Conservation (phyloP, 2,888 invertebrate genomes). For the Xestia c-nigrum region DNA sequence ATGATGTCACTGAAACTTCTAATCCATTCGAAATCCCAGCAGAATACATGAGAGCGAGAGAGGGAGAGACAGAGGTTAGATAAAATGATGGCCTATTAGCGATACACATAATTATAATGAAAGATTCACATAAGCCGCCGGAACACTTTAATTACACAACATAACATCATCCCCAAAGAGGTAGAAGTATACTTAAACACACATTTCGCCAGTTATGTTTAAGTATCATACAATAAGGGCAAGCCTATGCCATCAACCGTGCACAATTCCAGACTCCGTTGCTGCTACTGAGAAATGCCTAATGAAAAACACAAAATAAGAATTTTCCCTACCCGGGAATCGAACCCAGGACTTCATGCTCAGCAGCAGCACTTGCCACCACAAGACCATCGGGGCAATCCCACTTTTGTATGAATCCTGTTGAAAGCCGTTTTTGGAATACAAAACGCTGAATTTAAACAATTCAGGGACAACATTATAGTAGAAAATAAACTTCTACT, state of each 20-base stretch:
- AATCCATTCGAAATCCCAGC: not conserved
- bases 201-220: too few species aligned
- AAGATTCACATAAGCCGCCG: not conserved
- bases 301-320: too few species aligned
- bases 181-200: too few species aligned
- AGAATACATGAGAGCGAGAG: not conserved
- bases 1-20: not conserved
- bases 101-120: not conserved
- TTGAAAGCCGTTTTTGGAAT: not conserved
- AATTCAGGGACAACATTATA: not conserved
- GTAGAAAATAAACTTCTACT: conserved; percentile 28
- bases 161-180: too few species aligned
- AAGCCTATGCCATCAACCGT: too few species aligned
- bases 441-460: not conserved
- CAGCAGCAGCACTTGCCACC: too few species aligned
- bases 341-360: too few species aligned
- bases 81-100: not conserved
- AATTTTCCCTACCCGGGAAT: too few species aligned
- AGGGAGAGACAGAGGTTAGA: not conserved
- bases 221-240: too few species aligned
- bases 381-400: not conserved
- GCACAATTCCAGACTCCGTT: too few species aligned
- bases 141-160: not conserved
- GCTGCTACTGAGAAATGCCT: too few species aligned
- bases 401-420: not conserved